Evolutionary conservation across 35 echinoderm and acorn worm genomes (phyloP), one percentile per base, ranked within the genome.

Genomic region (Diadema setosum): DNA sequence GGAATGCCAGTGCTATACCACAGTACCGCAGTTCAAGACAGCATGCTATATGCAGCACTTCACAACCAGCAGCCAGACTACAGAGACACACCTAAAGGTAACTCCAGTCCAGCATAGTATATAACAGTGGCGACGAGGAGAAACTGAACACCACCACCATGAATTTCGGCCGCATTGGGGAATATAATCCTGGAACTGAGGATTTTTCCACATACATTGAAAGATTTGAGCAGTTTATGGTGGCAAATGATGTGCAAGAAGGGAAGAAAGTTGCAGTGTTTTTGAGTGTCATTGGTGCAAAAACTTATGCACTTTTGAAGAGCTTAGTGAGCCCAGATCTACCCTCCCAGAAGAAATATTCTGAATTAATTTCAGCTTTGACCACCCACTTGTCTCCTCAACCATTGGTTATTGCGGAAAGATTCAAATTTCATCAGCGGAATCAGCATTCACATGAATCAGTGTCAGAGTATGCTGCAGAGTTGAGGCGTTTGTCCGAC

Each of bases 391-490:
- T 59, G 14, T 46, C 30, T 20, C 92, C 92, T 16, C 20, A 59
- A 26, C 56, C 56, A 23, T 59, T 59, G 56, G 29, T 59, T 23
- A 59, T 59, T 59, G 56, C 56, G 5, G 61, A 55, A 55, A 55
- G 49, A 55, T 55, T 55, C 49, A 55, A 90, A 42, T 86, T 90
- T 73, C 23, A 84, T 45, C 16, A 61, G 0, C 32, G 76, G 23
- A 37, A 58, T 9, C 84, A 81, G 59, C 81, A 87, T 41, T 24
- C 55, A 57, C 70, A 59, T 30, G 67, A 95, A 56, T 82, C 88
- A 29, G 34, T 95, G 17, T 57, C 46, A 39, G 76, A 84, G 23
- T 91, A 57, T 46, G 25, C 25, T 2, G 84, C 76, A 34, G 76
- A 69, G 48, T 60, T 91, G 31, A 45, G 82, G 15, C 21, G 81